Base-by-base conservation (phyloP, 1,140 invertebrate genomes). In the Hylaeus anthracinus region DNA sequence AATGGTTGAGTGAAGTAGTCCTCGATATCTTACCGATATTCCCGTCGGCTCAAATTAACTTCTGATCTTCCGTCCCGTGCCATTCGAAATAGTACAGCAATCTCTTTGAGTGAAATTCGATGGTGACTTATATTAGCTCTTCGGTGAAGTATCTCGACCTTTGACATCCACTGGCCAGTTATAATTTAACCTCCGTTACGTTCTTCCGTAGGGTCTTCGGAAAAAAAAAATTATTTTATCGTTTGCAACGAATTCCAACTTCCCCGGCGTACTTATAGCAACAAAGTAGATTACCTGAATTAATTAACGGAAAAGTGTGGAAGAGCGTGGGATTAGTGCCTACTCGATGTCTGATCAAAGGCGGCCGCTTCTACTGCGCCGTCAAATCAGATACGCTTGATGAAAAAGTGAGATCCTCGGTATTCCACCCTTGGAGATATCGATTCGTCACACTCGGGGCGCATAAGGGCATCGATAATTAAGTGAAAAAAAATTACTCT, bases 201-300 rank as follows among this genome's bases (percentile, higher is more conserved):
- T n/a, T 14, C 15, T 5, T 51, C 3, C 6, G 48, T 39, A 8
- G 26, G 8, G 15, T 26, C 5, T 14, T 56, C 41, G n/a, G 15
- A 51, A 12, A 45, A 61, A 69, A 61, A 61, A 69, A 61, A 69
- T 69, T 15, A 41, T 43, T n/a, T 41, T n/a, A 70, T 70, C 56
- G 45, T 53, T 70, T 60, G 14, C 14, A 2, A n/a, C 1, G 2
- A 53, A 43, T 37, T 37, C 3, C 26, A 14, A 6, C 12, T 26
- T 4, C 51, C 26, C 51, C 26, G 12, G 5, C 1, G 41, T 10
- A 41, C 6, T 70, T 3, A 10, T 1, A 53, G 43, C 8, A 53
- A 58, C 14, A 69, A 53, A 53, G 10, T 61, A 53, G 15, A 70
- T 61, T 60, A 10, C 56, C 58, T 6, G 64, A 26, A 66, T 70